A percentile compares a stretch with the other conserved stretches of the same genome.
Evolutionary conservation across 2,797 vertebrate species (phyloP).

Genomic region (Ciconia nigra): DNA sequence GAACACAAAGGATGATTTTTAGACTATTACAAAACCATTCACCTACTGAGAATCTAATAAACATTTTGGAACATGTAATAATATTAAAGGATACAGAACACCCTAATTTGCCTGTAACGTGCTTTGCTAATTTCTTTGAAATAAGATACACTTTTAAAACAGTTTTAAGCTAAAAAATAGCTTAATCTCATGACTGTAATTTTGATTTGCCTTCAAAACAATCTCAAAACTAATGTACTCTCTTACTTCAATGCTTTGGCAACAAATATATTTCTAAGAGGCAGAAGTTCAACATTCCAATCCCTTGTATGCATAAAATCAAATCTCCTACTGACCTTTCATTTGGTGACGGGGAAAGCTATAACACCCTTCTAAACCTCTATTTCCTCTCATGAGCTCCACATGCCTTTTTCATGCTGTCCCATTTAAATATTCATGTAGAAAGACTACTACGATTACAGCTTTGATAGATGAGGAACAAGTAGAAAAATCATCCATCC

Average conservation of each 20-base stretch:
- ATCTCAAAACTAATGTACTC: constrained; percentile 58
- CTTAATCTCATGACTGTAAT: constrained; percentile 42
- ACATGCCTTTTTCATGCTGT: background rate
- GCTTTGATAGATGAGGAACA: background rate
- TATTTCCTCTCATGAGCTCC: constrained; percentile 1
- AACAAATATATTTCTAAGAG: constrained; percentile 64
- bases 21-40: background rate
- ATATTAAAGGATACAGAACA: constrained; percentile 21
- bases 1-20: background rate
- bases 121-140: constrained; percentile 55
- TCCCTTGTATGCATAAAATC: constrained; percentile 13
- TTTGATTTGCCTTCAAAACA: constrained; percentile 60
- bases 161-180: constrained; percentile 56
- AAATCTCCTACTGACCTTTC: constrained; percentile 35
- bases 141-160: constrained; percentile 37
- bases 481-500: background rate
- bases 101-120: background rate
- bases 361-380: background rate
- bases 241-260: constrained; percentile 62
- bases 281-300: constrained; percentile 48
- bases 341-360: constrained; percentile 19
- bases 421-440: background rate
- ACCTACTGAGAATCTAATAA: background rate
- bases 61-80: background rate
- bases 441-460: constrained; percentile 26